Percentiles rank a stretch among this genome's conserved stretches.
Evolutionary conservation across 2,888 invertebrate genomes (phyloP).

Genomic region (Cosmia trapezina): DNA sequence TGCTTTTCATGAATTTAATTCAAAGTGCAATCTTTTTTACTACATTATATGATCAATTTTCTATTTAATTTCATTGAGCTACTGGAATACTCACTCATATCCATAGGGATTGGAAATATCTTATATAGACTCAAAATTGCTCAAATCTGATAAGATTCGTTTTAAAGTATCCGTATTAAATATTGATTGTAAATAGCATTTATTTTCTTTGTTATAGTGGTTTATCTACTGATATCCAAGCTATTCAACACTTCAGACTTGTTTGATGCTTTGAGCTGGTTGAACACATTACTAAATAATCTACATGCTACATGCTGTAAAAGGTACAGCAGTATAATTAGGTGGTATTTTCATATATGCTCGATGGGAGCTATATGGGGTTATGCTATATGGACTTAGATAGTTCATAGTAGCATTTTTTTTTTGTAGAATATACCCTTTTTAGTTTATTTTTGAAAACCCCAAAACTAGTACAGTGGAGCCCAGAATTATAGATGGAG

Average conservation of each 20-base stretch:
- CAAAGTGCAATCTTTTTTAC: background rate
- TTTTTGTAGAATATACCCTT: no score
- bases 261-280: background rate
- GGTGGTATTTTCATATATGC: background rate
- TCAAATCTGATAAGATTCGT: no score
- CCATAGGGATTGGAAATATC: background rate
- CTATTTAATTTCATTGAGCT: background rate
- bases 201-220: background rate
- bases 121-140: background rate
- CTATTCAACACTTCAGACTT: background rate
- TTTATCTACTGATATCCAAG: background rate
- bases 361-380: no score
- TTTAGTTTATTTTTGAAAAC: no score
- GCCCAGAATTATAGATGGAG: background rate
- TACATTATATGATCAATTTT: background rate
- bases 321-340: no score
- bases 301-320: no score
- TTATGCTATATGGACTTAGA: no score
- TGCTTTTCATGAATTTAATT: background rate
- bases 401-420: no score
- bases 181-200: background rate
- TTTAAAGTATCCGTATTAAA: background rate
- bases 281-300: background rate
- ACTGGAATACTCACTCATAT: background rate
- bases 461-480: no score